phyloP scores from a whole-genome alignment of 2,797 vertebrate genomes.

The Varecia variegata region DNA sequence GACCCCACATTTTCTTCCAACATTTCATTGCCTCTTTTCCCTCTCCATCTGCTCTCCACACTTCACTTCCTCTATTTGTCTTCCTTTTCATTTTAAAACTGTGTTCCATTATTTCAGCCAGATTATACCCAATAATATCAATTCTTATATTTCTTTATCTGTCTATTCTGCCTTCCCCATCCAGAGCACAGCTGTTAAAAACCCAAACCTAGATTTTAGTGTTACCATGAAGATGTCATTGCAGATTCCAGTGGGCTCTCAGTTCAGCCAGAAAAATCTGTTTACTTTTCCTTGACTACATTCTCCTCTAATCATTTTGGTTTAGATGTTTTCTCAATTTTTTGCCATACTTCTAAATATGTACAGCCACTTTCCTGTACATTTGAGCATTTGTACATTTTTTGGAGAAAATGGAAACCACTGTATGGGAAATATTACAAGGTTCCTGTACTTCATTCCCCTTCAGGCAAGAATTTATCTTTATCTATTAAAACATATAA shows the following conservation, averaged over 20 bases:
- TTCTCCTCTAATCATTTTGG: neutral
- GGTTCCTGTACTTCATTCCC: neutral
- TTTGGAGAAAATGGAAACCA: neutral
- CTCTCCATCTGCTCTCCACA: neutral
- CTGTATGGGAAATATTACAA: neutral
- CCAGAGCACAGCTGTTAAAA: neutral
- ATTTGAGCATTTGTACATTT: neutral
- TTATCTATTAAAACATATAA: neutral
- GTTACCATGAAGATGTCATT: neutral
- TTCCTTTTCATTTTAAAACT: neutral
- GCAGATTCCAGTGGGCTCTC: neutral
- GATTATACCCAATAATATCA: neutral
- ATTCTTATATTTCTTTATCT: neutral
- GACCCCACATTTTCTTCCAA: neutral
- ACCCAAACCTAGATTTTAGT: neutral
- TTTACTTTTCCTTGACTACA: neutral
- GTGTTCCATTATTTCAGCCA: neutral
- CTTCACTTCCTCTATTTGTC: neutral
- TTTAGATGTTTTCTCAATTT: neutral
- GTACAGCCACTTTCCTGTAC: neutral
- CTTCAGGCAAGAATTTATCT: neutral
- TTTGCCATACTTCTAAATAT: neutral
- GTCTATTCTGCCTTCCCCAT: neutral
- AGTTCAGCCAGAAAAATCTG: neutral
- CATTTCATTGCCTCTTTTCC: neutral